Base-by-base conservation (phyloP, 2,797 vertebrate genomes). In the Glyptemys insculpta region DNA sequence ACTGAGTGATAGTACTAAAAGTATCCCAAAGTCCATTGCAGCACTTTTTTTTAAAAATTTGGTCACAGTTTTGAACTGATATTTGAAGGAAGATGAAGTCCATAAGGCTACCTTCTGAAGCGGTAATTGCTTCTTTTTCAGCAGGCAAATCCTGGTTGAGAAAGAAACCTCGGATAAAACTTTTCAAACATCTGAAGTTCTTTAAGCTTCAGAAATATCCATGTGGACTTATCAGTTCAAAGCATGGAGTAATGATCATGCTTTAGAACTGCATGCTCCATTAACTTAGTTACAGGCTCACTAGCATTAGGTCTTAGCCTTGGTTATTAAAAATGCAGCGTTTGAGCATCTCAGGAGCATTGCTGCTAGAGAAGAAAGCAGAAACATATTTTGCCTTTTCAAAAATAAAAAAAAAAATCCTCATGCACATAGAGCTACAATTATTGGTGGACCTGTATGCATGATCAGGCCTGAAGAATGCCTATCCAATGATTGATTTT, bases 301-400 rank as follows among this genome's bases (percentile, higher is more conserved):
- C 62, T 81, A 81, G 76, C 44, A 41, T 11, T 88, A 87, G 85
- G 41, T 86, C 52, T 93, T 3, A 89, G 79, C 49, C 94, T 92
- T 85, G 87, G 34, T 56, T 97, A 94, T 95, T 88, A 95, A 76
- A 91, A 76, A 95, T 74, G 85, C 56, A 93, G 86, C 86, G 31
- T 88, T 83, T 89, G 91, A 95, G 25, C 25, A 80, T 89, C 94
- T 89, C 86, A 79, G 85, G 91, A 94, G 84, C 19, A 79, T 87
- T 89, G 93, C 65, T 93, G 83, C 31, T 76, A 68, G 16, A 62
- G 93, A 92, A 82, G 34, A 94, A 94, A 93, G 91, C 11, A 92
- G 59, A 83, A 90, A 94, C 92, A 93, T 94, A 92, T 62, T 81
- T 65, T 89, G 21, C 29, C 83, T 18, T 87, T 89, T 54, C 8